These are phyloP conservation scores for Urocynchramus pylzowi DNA, from an alignment of 2,113 vertebrate species.

Conservation along the genomic window DNA sequence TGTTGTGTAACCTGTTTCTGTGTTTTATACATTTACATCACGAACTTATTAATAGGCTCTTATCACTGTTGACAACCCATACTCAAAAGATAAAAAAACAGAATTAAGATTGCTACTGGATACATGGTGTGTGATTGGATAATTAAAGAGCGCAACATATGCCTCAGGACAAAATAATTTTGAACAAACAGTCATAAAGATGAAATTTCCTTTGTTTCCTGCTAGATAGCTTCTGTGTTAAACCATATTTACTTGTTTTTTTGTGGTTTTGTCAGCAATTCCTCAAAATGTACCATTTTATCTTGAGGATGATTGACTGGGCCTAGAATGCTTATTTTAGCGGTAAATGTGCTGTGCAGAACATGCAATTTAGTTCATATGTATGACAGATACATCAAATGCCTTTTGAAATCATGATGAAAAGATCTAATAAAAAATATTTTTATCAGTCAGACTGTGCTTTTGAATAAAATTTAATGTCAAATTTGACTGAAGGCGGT, in stretches of 20 bases:
- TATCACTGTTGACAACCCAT: background rate
- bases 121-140: background rate
- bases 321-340: background rate
- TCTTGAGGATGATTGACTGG: background rate
- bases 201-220: background rate
- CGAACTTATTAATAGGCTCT: background rate
- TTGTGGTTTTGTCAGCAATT: background rate
- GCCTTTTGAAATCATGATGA: background rate
- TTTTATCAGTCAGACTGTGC: background rate
- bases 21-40: background rate
- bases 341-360: background rate
- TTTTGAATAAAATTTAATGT: background rate
- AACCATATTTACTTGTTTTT: background rate
- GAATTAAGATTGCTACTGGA: background rate
- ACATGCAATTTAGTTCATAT: background rate
- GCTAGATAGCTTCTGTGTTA: background rate
- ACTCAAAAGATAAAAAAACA: background rate
- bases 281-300: background rate
- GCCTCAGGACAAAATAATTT: background rate
- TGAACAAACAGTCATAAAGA: background rate
- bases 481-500: background rate
- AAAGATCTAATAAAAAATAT: slow-evolving; percentile 1
- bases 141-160: background rate
- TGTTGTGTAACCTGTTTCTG: background rate
- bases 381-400: background rate